These are phyloP conservation scores for Bambusicola thoracicus DNA, from an alignment of 2,113 vertebrate genomes.

Conservation along the genomic window DNA sequence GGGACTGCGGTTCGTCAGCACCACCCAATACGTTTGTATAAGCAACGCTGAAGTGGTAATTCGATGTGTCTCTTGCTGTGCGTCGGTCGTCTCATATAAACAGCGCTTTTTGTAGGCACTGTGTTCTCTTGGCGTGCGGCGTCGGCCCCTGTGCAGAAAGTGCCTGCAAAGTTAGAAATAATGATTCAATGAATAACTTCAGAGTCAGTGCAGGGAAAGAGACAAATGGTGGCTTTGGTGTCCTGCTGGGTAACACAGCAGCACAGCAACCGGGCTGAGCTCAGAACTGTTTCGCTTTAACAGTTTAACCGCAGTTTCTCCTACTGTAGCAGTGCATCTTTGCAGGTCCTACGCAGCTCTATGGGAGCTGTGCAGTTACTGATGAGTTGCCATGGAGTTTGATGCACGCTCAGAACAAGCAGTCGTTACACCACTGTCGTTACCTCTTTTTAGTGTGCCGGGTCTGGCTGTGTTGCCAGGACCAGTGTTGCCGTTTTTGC, in stretches of 20 bases:
- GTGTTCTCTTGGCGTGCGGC: not conserved
- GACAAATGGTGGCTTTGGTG: not conserved
- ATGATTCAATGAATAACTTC: not conserved
- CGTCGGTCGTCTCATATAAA: not conserved
- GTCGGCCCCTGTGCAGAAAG: not conserved
- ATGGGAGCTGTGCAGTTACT: not conserved
- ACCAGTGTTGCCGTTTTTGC: slow-evolving; percentile 20
- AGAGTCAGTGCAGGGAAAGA: not conserved
- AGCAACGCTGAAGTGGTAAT: not conserved
- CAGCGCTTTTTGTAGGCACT: not conserved
- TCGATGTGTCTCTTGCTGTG: not conserved
- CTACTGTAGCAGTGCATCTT: rapidly evolving
- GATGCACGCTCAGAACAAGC: not conserved
- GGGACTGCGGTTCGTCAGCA: not conserved
- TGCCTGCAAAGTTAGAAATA: not conserved
- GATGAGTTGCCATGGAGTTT: not conserved
- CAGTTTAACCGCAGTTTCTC: not conserved
- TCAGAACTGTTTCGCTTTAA: not conserved
- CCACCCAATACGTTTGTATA: not conserved
- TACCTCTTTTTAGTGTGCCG: slow-evolving; percentile 42
- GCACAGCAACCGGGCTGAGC: rapidly evolving
- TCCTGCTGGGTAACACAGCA: not conserved
- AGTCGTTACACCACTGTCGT: not conserved
- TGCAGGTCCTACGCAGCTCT: not conserved
- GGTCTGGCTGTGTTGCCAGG: slow-evolving; percentile 62